Evolutionary conservation across 2,113 vertebrate genomes (phyloP), one percentile per base, ranked within the genome.

Genomic region (Ptychochromis oligacanthus): DNA sequence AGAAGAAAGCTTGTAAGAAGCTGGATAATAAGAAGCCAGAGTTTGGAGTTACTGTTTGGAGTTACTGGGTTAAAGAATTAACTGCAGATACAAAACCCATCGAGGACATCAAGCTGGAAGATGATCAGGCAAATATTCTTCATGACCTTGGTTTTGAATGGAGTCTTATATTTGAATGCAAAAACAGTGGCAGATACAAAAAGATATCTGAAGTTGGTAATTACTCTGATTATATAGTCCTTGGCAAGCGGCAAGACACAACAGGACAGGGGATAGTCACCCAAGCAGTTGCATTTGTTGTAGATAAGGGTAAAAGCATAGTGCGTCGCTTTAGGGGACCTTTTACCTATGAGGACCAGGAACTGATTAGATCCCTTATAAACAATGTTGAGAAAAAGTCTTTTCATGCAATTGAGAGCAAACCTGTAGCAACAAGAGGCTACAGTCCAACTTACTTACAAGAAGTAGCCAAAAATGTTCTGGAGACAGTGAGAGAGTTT

Each of bases 401-500:
- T 13, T 0, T 81, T 3, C 1, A 56, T 0, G 0, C 0, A 1
- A 81, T 92, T 6, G 79, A 57, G 13, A 57, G 1, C 7, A 86
- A 87, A 64, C 88, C 85, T 67, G 76, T 92, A 2, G 31, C 59
- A 52, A 75, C 17, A 62, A 82, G 3, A 80, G 93, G 92, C 4
- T 94, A 88, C 60, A 91, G 4, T 2, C 0, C 3, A 6, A 0
- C 72, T 20, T 89, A 89, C 26, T 15, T 92, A 43, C 60, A 89
- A 59, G 91, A 96, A 87, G 89, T 96, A 18, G 75, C 90, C 1
- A 14, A 74, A 1, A 38, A 89, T 52, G 86, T 95, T 0, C 3
- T 88, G 36, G 0, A 1, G 4, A 55, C 74, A 3, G 20, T 92
- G 3, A 11, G 8, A n/a, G 43, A 82, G 0, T 81, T 87, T 34